Evolutionary conservation across 2,797 vertebrate genomes (phyloP).

Genomic region (Otolemur crassicaudatus): DNA sequence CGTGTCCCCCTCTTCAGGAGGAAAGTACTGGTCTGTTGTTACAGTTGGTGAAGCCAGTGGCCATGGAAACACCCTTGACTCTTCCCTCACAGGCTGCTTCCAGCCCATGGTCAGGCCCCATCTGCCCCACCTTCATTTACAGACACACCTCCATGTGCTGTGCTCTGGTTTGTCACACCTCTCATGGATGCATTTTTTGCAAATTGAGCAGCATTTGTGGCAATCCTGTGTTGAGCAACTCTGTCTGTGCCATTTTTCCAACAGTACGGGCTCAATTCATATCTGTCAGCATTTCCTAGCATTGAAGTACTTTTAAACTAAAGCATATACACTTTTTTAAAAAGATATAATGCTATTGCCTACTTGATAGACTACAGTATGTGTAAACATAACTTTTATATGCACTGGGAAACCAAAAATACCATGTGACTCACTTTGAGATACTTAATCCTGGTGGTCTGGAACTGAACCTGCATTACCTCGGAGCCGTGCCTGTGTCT

Average conservation of each 20-base stretch:
- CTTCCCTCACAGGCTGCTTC: not conserved
- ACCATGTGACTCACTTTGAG: not conserved
- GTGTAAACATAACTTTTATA: not conserved
- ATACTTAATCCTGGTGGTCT: not conserved
- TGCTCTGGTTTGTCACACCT: not conserved
- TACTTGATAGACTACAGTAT: not conserved
- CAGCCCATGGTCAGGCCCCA: not conserved
- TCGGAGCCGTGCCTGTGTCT: not conserved
- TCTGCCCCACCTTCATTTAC: not conserved
- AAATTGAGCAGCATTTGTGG: not conserved
- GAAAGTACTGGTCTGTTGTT: not conserved
- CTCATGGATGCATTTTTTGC: not conserved
- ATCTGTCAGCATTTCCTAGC: not conserved
- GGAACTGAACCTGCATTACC: not conserved
- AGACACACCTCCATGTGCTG: not conserved
- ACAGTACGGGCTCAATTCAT: not conserved
- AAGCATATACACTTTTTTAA: not conserved
- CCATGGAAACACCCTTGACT: not conserved
- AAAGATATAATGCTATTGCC: not conserved
- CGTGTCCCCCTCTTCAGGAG: not conserved
- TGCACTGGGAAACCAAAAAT: not conserved
- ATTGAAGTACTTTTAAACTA: not conserved
- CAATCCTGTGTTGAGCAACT: not conserved
- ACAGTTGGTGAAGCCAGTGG: not conserved
- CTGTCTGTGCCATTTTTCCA: not conserved